Conservation (phyloP, 2,113 vertebrate species). For the Candoia aspera region DNA sequence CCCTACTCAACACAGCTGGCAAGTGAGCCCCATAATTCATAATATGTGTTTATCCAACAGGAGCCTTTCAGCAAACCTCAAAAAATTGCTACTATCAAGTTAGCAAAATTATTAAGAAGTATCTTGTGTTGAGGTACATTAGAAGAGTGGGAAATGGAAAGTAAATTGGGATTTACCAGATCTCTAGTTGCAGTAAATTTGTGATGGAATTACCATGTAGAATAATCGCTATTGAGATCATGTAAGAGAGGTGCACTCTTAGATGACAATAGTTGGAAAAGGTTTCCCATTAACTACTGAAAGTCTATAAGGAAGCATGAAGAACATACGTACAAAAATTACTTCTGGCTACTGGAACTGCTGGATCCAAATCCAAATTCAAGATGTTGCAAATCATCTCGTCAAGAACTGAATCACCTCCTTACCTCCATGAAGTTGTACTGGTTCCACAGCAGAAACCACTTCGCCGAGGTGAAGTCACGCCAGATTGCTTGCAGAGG, state of each 20-base stretch:
- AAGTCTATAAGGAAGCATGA: neutral
- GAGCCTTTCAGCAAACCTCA: neutral
- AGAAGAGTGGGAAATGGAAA: neutral
- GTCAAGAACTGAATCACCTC: neutral
- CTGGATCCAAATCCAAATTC: neutral
- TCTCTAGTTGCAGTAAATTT: neutral
- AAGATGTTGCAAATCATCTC: neutral
- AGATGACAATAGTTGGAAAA: neutral
- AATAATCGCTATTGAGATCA: neutral
- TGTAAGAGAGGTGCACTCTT: neutral
- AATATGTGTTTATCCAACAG: neutral
- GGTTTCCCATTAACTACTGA: neutral
- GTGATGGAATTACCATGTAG: neutral
- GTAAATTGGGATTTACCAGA: neutral
- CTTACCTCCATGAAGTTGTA: neutral
- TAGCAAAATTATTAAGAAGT: neutral
- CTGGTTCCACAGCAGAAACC: neutral
- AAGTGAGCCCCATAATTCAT: neutral
- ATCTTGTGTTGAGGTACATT: neutral
- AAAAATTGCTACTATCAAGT: neutral
- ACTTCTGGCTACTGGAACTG: neutral
- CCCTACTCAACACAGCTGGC: neutral
- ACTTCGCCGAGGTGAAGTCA: neutral
- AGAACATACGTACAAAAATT: neutral
- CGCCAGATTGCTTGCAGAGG: neutral